These are phyloP conservation scores for Scolopax mira DNA, from an alignment of 2,113 vertebrate species.

Conservation along the genomic window DNA sequence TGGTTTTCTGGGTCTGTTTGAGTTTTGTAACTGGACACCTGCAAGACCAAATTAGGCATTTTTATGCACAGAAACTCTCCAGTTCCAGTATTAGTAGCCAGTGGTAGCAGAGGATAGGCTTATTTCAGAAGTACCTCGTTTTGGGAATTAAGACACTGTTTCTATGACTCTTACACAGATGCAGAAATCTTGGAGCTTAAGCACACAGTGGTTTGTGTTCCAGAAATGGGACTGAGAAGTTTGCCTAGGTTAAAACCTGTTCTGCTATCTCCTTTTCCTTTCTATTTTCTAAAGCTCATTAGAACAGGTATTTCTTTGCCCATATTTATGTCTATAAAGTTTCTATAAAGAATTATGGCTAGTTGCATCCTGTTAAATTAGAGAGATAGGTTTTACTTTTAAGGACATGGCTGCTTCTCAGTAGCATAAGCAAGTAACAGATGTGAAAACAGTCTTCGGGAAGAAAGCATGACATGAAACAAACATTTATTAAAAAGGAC, in stretches of 20 bases:
- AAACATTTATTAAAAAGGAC: constrained; percentile 58
- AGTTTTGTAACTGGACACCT: background rate
- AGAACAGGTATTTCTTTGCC: background rate
- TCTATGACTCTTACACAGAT: background rate
- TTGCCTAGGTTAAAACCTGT: background rate
- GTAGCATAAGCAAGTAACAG: background rate
- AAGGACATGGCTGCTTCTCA: background rate
- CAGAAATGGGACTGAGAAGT: background rate
- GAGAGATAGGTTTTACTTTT: background rate
- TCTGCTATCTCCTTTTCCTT: background rate
- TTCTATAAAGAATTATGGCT: background rate
- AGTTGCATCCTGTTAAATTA: background rate
- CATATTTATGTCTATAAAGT: background rate
- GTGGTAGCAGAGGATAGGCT: background rate
- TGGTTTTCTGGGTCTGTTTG: background rate
- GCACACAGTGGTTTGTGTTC: background rate
- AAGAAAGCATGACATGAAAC: constrained; percentile 17
- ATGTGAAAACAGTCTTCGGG: background rate
- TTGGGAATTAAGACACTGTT: background rate
- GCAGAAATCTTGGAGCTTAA: background rate
- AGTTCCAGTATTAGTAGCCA: background rate
- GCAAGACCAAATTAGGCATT: background rate
- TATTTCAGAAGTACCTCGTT: background rate
- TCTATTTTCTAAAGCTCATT: background rate
- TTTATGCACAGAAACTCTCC: background rate